These are phyloP conservation scores for Peromyscus nudipes DNA, from an alignment of 2,797 vertebrate species.

Conservation along the genomic window DNA sequence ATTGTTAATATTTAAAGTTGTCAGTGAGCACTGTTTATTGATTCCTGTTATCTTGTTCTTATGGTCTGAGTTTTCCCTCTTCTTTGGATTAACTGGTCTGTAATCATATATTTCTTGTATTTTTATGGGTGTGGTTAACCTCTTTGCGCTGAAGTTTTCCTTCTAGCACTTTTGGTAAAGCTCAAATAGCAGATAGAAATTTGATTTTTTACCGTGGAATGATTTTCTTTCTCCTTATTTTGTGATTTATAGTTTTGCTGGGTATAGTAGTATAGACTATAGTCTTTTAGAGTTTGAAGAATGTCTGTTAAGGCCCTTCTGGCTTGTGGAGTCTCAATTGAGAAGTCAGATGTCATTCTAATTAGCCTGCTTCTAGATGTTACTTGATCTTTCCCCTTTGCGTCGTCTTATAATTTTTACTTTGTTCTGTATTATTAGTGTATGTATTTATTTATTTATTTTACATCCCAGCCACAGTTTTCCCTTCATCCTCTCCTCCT, in stretches of 20 bases:
- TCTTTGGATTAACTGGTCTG: no score
- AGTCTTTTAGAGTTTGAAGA: background rate
- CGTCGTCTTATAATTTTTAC: background rate
- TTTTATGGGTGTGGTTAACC: background rate
- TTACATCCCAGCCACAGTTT: no score
- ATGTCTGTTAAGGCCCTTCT: background rate
- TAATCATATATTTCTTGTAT: background rate
- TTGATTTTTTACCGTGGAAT: background rate
- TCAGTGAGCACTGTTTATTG: no score
- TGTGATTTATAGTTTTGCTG: background rate
- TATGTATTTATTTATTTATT: background rate
- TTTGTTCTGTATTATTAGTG: background rate
- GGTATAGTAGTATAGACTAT: background rate
- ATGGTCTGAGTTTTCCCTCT: no score
- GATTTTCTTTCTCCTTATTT: background rate
- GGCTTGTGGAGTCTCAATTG: no score
- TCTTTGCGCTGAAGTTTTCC: no score
- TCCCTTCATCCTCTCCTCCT: no score
- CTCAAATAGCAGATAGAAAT: background rate
- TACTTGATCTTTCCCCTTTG: background rate
- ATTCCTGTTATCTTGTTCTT: no score
- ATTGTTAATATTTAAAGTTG: background rate
- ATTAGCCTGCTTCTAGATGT: no score
- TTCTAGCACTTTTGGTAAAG: no score
- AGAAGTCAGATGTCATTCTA: no score